Evolutionary conservation across 2,113 vertebrate genomes (phyloP).

Genomic region (Lanius collurio): DNA sequence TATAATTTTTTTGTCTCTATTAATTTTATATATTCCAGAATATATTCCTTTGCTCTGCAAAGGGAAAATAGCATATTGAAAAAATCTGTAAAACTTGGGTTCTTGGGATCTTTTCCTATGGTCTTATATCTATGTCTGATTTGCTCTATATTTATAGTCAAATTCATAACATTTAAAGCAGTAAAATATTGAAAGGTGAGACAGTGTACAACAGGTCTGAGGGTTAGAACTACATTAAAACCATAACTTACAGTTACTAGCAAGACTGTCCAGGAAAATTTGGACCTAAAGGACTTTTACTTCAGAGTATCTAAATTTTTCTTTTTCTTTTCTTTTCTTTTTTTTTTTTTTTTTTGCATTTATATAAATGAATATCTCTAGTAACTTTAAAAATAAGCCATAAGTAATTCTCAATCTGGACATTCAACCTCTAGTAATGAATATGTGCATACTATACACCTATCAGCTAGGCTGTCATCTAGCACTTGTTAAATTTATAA

Average conservation of each 20-base stretch:
- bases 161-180: not conserved
- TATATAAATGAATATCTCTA: not conserved
- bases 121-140: not conserved
- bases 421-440: not conserved
- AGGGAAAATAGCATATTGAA: not conserved
- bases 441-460: not conserved
- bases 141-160: not conserved
- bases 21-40: not conserved
- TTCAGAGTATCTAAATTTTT: not conserved
- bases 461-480: not conserved
- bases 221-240: not conserved
- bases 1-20: not conserved
- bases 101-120: not conserved
- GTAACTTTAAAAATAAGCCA: not conserved
- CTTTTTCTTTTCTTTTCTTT: not conserved
- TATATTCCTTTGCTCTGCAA: not conserved
- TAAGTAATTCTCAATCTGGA: not conserved
- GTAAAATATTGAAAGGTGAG: not conserved
- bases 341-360: not conserved
- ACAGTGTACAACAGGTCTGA: not conserved
- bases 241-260: not conserved
- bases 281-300: not conserved
- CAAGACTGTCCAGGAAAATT: not conserved
- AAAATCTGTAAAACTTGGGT: not conserved
- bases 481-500: not conserved